A percentile compares a stretch with the other conserved stretches of the same genome.
These are phyloP conservation scores for Hylyphantes graminicola DNA, from an alignment of 1,140 invertebrate species.

Conservation along the genomic window DNA sequence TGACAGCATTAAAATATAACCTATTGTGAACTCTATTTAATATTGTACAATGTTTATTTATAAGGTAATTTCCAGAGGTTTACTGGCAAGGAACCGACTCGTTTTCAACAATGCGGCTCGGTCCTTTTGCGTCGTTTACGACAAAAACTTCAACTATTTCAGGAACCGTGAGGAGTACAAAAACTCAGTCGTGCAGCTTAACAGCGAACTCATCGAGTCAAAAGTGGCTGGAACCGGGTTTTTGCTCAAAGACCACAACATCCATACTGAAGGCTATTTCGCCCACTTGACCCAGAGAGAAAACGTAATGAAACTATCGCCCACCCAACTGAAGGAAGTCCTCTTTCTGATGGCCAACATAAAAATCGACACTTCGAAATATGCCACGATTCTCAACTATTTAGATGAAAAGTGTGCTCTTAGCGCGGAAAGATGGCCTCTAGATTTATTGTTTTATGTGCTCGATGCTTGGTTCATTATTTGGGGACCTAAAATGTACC, in stretches of 20 bases:
- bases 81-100: too few relatives aligned
- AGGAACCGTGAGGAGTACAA: constrained; percentile 34
- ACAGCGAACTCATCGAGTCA: not conserved
- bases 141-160: constrained; percentile 41
- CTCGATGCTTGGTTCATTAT: constrained; percentile 55
- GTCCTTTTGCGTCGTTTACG: not conserved
- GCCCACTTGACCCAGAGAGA: constrained; percentile 20
- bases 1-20: too few relatives aligned
- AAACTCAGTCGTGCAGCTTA: constrained; percentile 21
- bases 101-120: not conserved
- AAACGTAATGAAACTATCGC: constrained; percentile 43
- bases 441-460: constrained; percentile 43
- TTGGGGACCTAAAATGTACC: constrained; percentile 18
- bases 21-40: too few relatives aligned
- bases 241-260: constrained; percentile 1
- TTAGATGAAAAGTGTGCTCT: constrained; percentile 54
- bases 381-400: constrained; percentile 8
- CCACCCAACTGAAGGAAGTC: constrained; percentile 26
- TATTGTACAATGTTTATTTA: too few relatives aligned
- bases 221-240: constrained; percentile 21
- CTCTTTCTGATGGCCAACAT: constrained; percentile 30
- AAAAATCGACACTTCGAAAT: constrained; percentile 21
- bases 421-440: constrained; percentile 41
- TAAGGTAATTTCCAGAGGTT: too few relatives aligned
- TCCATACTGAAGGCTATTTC: constrained; percentile 13